A percentile compares a stretch with the other conserved stretches of the same genome.
Evolutionary conservation across 2,888 invertebrate genomes (phyloP).

Genomic region (Orthosia gothica): DNA sequence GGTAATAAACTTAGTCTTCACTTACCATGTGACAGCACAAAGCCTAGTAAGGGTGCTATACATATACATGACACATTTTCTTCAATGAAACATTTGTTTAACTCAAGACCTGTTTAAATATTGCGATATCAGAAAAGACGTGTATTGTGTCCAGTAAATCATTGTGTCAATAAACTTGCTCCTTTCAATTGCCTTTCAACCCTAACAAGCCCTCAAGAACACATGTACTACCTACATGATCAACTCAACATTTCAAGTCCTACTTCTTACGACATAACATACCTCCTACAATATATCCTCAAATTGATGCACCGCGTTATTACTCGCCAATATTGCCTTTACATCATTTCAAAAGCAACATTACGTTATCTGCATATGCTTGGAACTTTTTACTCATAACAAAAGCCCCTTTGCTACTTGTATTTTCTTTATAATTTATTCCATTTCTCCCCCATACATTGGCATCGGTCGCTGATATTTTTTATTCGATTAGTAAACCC

Average conservation of each 20-base stretch:
- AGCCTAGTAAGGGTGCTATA: background rate
- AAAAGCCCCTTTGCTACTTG: constrained; percentile 88
- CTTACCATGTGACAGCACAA: background rate
- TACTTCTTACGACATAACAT: constrained; percentile 56
- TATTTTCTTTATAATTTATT: constrained; percentile 92
- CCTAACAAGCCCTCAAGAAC: constrained; percentile 10
- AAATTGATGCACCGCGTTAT: constrained; percentile 70
- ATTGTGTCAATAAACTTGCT: constrained; percentile 11
- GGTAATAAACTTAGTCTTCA: background rate
- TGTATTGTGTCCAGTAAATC: background rate
- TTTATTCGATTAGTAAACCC: constrained; percentile 92
- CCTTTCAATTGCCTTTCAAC: constrained; percentile 20
- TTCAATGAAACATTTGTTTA: background rate
- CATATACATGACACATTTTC: constrained; percentile 1
- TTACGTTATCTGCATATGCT: constrained; percentile 87
- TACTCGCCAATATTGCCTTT: constrained; percentile 77
- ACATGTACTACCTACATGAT: constrained; percentile 9
- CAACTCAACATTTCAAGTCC: constrained; percentile 28
- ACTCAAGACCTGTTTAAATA: background rate
- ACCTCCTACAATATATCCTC: constrained; percentile 58
- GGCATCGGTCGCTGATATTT: constrained; percentile 92
- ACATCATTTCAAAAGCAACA: constrained; percentile 81
- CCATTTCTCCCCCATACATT: constrained; percentile 90
- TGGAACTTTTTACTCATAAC: constrained; percentile 87
- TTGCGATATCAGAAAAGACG: background rate